Evolutionary conservation across 2,113 vertebrate genomes (phyloP), one percentile per base, ranked within the genome.

Genomic region (Chaenogobius annularis): DNA sequence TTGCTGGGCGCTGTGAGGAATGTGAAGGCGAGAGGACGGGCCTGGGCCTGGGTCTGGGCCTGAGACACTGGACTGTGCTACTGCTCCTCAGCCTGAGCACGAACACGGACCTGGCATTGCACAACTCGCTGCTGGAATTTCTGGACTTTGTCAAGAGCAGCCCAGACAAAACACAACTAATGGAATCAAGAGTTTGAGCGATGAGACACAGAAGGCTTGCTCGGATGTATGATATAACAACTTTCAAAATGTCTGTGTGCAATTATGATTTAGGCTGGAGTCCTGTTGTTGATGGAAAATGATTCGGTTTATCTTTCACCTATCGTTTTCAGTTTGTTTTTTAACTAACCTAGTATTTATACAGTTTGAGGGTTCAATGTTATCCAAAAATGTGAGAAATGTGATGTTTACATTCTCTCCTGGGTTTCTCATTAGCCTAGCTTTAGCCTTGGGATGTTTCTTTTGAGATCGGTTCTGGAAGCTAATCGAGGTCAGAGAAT

Each of bases 81-180:
- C 74, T 67, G 73, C 71, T 86, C 77, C 79, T 81, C 72, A 77
- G 69, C 72, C 74, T 37, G 55, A 85, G 70, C 81, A 83, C 81
- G 85, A 85, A 79, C 85, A 85, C 80, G 83, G 14, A 12, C 65
- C 71, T 70, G 79, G 82, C 22, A 19, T 37, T 2, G 63, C 23
- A 20, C 35, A 44, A 40, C 35, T 70, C 68, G 7, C 23, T 69
- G 13, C 23, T 69, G 83, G 84, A 84, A 82, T 84, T 80, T 83
- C 78, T 73, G 74, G 72, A 50, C 75, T 87, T 81, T 78, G 74
- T 82, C 64, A 13, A 78, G 74, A 46, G 77, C 68, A 61, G 62
- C 58, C 69, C 19, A 82, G 79, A 81, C 74, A 75, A 83, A 87
- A 82, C 47, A 80, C 40, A 43, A 69, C 70, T 79, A 73, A 77